phyloP scores from a whole-genome alignment of 92 coral and sea anemone species.

The Epizoanthus scotinus region DNA sequence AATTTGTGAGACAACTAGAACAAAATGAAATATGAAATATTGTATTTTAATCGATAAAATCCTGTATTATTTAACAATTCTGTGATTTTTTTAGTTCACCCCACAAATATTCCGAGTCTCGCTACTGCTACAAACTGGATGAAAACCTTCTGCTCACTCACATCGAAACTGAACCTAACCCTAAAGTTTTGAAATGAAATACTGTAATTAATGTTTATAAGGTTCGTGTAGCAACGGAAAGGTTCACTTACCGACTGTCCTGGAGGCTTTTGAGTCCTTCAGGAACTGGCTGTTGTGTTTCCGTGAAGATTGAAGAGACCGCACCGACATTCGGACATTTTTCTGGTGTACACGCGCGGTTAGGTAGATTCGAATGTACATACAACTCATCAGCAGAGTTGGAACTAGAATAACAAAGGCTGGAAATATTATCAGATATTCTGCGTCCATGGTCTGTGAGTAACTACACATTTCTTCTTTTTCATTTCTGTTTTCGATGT shows the following conservation, averaged over 20 bases:
- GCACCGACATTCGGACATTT: slow-evolving; percentile 35
- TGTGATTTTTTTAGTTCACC: too few species aligned
- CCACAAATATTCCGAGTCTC: too few species aligned
- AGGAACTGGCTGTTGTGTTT: slow-evolving; percentile 27
- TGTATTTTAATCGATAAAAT: too few species aligned
- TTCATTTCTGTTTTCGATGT: slow-evolving; percentile 29
- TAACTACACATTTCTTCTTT: slow-evolving; percentile 53
- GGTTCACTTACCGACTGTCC: slow-evolving; percentile 54
- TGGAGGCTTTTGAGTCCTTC: slow-evolving; percentile 57
- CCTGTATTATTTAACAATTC: too few species aligned
- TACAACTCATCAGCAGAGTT: slow-evolving; percentile 43
- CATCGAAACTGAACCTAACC: too few species aligned
- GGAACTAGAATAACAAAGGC: slow-evolving; percentile 46
- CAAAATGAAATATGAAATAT: too few species aligned
- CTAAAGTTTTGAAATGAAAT: too few species aligned
- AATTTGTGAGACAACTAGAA: too few species aligned
- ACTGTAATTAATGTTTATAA: background rate
- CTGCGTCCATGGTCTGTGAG: slow-evolving; percentile 55
- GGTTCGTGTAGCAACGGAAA: background rate
- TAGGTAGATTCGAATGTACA: slow-evolving; percentile 46
- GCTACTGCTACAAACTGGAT: too few species aligned
- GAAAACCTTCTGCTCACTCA: too few species aligned
- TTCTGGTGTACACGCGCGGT: slow-evolving; percentile 47
- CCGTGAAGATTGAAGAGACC: slow-evolving; percentile 5
- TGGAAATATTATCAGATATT: slow-evolving; percentile 39